Evolutionary conservation across 2,888 invertebrate species (phyloP).

Genomic region (Osmoderma eremita): DNA sequence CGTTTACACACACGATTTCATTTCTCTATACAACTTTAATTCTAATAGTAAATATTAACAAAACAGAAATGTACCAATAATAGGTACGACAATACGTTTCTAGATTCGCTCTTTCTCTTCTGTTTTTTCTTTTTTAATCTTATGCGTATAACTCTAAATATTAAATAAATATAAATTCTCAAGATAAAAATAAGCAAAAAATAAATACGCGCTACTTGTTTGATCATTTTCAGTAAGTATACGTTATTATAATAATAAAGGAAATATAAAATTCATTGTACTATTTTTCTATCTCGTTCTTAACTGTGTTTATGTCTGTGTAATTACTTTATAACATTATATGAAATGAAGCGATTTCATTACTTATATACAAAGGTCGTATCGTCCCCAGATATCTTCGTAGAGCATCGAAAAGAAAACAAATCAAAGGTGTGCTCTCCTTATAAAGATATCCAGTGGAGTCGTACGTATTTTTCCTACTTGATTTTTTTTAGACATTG

Average conservation of each 20-base stretch:
- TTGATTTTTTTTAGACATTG: slow-evolving; percentile 35
- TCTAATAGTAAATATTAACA: slow-evolving; percentile 57
- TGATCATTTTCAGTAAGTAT: no score
- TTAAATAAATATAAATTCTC: slow-evolving; percentile 48
- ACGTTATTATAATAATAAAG: slow-evolving; percentile 49
- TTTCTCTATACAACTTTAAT: slow-evolving; percentile 50
- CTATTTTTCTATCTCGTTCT: slow-evolving; percentile 50
- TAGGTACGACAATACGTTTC: slow-evolving; percentile 51
- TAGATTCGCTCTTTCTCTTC: slow-evolving; percentile 29
- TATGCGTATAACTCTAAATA: slow-evolving; percentile 32
- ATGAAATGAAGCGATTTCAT: slow-evolving; percentile 26
- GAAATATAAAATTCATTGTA: slow-evolving; percentile 63
- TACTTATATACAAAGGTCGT: slow-evolving; percentile 18
- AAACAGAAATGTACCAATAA: slow-evolving; percentile 42
- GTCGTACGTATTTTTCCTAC: slow-evolving; percentile 9
- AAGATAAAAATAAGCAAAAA: slow-evolving; percentile 44
- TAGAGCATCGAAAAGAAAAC: no score
- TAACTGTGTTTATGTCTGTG: slow-evolving; percentile 4
- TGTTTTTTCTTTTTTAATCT: slow-evolving; percentile 19
- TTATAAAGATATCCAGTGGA: not conserved
- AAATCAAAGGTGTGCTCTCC: no score
- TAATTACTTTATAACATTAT: slow-evolving; percentile 7
- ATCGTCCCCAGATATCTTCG: no score
- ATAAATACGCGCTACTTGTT: slow-evolving; percentile 45
- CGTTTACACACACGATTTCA: slow-evolving; percentile 5